A percentile compares a stretch with the other conserved stretches of the same genome.
phyloP scores from a whole-genome alignment of 92 coral and sea anemone genomes.

The Hydrozoanthus gracilis region DNA sequence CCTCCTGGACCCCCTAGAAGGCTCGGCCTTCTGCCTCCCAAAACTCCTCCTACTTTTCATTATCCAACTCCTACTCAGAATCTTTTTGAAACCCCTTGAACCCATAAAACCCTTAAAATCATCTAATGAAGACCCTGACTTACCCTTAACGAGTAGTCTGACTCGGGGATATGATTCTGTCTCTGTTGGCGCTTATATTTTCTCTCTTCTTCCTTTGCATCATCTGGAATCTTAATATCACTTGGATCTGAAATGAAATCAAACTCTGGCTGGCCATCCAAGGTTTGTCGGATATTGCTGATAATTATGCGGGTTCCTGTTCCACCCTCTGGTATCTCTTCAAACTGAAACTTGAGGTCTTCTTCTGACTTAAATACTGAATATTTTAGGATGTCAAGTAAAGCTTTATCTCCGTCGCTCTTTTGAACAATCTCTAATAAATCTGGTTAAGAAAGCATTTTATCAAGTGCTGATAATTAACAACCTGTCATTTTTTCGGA shows the following conservation, averaged over 20 bases:
- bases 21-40: too few species aligned
- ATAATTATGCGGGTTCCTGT: slow-evolving; percentile 91
- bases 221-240: slow-evolving; percentile 92
- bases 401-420: slow-evolving; percentile 80
- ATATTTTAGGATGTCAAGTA: slow-evolving; percentile 75
- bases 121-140: slow-evolving; percentile 2
- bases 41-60: too few species aligned
- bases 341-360: slow-evolving; percentile 82
- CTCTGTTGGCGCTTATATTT: slow-evolving; percentile 80
- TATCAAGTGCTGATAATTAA: too few species aligned
- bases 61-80: too few species aligned
- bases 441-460: background rate
- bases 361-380: slow-evolving; percentile 70
- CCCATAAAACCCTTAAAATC: too few species aligned
- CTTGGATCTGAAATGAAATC: slow-evolving; percentile 63
- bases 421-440: slow-evolving; percentile 68
- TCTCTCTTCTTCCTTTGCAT: slow-evolving; percentile 73
- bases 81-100: too few species aligned
- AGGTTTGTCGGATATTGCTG: slow-evolving; percentile 76
- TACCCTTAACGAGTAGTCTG: slow-evolving; percentile 93
- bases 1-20: too few species aligned
- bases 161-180: slow-evolving; percentile 95
- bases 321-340: slow-evolving; percentile 52
- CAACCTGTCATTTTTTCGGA: too few species aligned
- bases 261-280: slow-evolving; percentile 92